These are phyloP conservation scores for Choreutis nemorana DNA, from an alignment of 2,888 invertebrate species.

Conservation along the genomic window DNA sequence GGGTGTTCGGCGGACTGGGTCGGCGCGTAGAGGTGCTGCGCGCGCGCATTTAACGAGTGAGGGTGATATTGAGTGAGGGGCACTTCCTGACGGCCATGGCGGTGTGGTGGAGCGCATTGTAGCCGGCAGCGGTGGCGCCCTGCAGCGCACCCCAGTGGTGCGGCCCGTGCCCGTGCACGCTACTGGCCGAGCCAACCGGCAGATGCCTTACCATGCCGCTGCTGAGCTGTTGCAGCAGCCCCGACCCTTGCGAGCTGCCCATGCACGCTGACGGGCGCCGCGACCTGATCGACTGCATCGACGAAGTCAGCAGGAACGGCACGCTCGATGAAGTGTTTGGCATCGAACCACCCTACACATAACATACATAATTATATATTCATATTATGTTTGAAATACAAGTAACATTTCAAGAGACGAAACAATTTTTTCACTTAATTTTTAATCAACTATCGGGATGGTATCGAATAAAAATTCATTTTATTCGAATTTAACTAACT, in stretches of 20 bases:
- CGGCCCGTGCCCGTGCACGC: slow-evolving; percentile 48
- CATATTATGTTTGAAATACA: neutral
- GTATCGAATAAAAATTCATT: no score
- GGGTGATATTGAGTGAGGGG: slow-evolving; percentile 78
- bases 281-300: slow-evolving; percentile 70
- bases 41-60: slow-evolving; percentile 56
- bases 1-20: slow-evolving; percentile 1
- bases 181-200: slow-evolving; percentile 72
- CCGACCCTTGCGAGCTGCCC: slow-evolving; percentile 76
- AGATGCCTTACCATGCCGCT: slow-evolving; percentile 93
- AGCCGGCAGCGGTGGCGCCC: slow-evolving; percentile 59
- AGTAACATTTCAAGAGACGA: no score
- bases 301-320: slow-evolving; percentile 79
- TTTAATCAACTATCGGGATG: no score
- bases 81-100: slow-evolving; percentile 74
- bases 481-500: no score
- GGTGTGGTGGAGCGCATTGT: slow-evolving; percentile 59
- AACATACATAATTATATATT: slow-evolving; percentile 6
- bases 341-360: slow-evolving; percentile 83
- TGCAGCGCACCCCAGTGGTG: slow-evolving; percentile 60
- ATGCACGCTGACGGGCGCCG: slow-evolving; percentile 74
- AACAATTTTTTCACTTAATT: no score
- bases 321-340: slow-evolving; percentile 90
- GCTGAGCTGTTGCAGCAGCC: slow-evolving; percentile 87
- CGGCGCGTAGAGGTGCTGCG: slow-evolving; percentile 4